Evolutionary conservation across 2,888 invertebrate genomes (phyloP).

Genomic region (Meiosimyza platycephala): DNA sequence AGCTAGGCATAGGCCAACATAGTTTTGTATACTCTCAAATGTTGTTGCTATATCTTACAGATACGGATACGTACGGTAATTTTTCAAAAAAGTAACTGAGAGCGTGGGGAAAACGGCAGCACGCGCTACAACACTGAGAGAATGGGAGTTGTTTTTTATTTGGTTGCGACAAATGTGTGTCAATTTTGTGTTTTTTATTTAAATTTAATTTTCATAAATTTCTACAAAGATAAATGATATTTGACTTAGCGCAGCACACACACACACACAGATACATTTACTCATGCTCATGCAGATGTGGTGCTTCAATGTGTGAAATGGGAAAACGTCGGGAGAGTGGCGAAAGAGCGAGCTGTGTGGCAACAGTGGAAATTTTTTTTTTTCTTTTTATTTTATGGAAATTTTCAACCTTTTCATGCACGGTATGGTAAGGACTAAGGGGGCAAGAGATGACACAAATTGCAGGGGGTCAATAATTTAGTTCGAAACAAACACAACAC

Average conservation of each 20-base stretch:
- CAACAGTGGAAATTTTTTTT: slow-evolving; percentile 14
- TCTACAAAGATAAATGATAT: background rate
- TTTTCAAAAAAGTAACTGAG: background rate
- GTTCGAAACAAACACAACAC: background rate
- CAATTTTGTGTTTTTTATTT: slow-evolving; percentile 30
- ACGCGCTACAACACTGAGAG: background rate
- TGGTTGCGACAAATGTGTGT: slow-evolving; percentile 28
- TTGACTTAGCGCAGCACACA: background rate
- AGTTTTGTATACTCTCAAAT: background rate
- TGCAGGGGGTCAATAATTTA: background rate
- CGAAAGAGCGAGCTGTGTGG: slow-evolving; percentile 1
- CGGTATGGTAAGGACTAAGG: background rate
- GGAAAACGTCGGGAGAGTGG: background rate
- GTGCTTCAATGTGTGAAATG: background rate
- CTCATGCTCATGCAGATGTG: background rate
- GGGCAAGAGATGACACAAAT: background rate
- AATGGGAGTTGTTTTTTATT: background rate
- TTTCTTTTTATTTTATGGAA: background rate
- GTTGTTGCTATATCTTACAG: background rate
- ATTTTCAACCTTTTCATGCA: background rate
- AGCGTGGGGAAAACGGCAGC: background rate
- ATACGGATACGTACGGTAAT: background rate
- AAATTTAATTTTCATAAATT: slow-evolving; percentile 18
- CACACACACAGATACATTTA: background rate
- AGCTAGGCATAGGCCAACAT: too few species aligned